Evolutionary conservation across 2,797 vertebrate species (phyloP), one percentile per base, ranked within the genome.

Genomic region (Crypturellus tataupa): DNA sequence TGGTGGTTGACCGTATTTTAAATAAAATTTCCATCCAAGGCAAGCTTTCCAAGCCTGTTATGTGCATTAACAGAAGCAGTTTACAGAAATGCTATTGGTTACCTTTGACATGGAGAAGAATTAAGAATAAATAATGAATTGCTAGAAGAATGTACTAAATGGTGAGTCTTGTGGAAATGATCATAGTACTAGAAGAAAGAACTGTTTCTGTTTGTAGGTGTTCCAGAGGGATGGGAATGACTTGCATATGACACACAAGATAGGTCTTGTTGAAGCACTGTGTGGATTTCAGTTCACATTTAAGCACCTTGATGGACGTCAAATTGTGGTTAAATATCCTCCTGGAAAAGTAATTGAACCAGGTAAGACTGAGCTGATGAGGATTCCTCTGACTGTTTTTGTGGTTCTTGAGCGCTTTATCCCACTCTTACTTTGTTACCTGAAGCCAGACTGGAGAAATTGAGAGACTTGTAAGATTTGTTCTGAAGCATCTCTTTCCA

Each of bases 301-400:
- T 96, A 99, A 99, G 96, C 99, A 99, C 97, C 98, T 99, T 92
- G 99, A 99, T 78, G 98, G 97, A 33, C 98, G 99, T 96, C 99
- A 99, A 95, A 99, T 99, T 84, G 98, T 99, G 91, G 99, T 99
- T 79, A 99, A 99, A 97, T 99, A 99, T 33, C 99, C 99, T 47
- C 98, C 99, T 91, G 99, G 99, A 90, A 99, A 99, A 98, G 98
- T 99, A 93, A 99, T 99, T 85, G 99, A 99, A 96, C 99, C 99
- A 98, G 99, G 99, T 99, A 98, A 89, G 49, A 59, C 77, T 85
- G 58, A 87, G 35, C 35, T 70, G 27, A 44, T 44, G 25, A 70
- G 24, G 39, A 49, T 25, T 75, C 7, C 29, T 84, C 65, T 72
- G 31, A 49, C 35, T 17, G 60, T 39, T 70, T 77, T 76, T 92